Base-by-base conservation (phyloP, 2,113 vertebrate species). In the Nothoprocta perdicaria region DNA sequence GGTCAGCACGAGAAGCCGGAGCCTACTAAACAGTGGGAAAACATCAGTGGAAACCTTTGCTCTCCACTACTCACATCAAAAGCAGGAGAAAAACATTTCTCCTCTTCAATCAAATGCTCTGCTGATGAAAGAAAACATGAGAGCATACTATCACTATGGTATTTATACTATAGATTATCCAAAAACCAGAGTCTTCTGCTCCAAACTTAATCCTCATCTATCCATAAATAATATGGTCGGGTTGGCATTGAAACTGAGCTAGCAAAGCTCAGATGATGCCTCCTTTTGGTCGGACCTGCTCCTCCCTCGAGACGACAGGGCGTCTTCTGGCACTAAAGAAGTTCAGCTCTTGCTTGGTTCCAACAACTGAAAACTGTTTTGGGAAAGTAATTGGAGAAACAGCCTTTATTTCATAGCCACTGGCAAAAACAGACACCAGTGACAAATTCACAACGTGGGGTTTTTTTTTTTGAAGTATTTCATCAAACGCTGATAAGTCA, bases 371-470 rank as follows among this genome's bases (percentile, higher is more conserved):
- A 83, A 40, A 77, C 92, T 11, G 33, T 75, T 94, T 80, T 89
- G 79, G 85, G 85, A 93, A 89, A 92, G 9, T 69, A 87, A 57
- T 35, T 78, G 72, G 0, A 4, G 57, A 91, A 94, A 88, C 79
- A 91, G 76, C 53, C 13, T 90, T 80, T 62, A 87, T 76, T 78
- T 90, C 81, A 79, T 75, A 66, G 80, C 29, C 6, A 0, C 14
- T 86, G 88, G 93, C 91, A 92, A 94, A 92, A 96, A 75, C 86
- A 94, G 75, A 57, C 29, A 67, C 15, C 1, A 3, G 21, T 86
- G 61, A 81, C 83, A 94, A 60, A 91, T 41, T 58, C 35, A 75
- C 57, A 81, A 14, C 60, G 41, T 38, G 35, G 35, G 35, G 35
- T 45, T 46, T 46, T 46, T 19, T 61, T 78, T 73, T 80, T 75